Percentiles rank a stretch among this genome's conserved stretches.
Conservation (phyloP, 2,797 vertebrate species). For the Merluccius polli region DNA sequence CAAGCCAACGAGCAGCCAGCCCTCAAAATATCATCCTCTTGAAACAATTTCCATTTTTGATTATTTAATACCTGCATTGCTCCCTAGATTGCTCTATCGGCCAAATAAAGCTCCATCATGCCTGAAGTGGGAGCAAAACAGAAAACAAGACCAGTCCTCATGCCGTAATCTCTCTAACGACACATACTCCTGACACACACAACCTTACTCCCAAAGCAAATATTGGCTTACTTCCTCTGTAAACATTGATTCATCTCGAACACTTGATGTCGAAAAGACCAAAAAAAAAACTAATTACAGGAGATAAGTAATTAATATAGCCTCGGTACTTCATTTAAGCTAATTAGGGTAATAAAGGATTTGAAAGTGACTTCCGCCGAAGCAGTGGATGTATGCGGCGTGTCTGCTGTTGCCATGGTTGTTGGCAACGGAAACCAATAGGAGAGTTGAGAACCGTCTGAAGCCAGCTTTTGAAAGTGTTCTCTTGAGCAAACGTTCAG, state of each 20-base stretch:
- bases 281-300: constrained; percentile 47
- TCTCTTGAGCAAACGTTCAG: too few species aligned
- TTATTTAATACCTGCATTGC: constrained; percentile 73
- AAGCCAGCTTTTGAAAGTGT: too few species aligned
- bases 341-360: constrained; percentile 46
- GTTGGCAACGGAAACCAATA: too few species aligned
- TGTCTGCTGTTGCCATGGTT: too few species aligned
- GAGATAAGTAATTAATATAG: constrained; percentile 43
- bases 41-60: constrained; percentile 57
- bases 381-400: constrained; percentile 7
- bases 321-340: constrained; percentile 5
- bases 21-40: constrained; percentile 41
- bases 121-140: constrained; percentile 18
- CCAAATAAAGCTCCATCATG: constrained; percentile 47
- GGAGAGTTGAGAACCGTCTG: not conserved
- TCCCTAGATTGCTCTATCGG: constrained; percentile 58
- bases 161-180: constrained; percentile 22
- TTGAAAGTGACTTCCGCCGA: constrained; percentile 37
- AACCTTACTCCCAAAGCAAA: constrained; percentile 43
- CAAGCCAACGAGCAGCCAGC: constrained; percentile 52
- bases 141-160: constrained; percentile 24
- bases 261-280: constrained; percentile 34
- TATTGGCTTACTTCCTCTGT: constrained; percentile 39
- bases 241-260: constrained; percentile 43
- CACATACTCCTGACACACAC: constrained; percentile 43